Base-by-base conservation (phyloP, 2,797 vertebrate genomes). In the Hypotaenidia okinawae region DNA sequence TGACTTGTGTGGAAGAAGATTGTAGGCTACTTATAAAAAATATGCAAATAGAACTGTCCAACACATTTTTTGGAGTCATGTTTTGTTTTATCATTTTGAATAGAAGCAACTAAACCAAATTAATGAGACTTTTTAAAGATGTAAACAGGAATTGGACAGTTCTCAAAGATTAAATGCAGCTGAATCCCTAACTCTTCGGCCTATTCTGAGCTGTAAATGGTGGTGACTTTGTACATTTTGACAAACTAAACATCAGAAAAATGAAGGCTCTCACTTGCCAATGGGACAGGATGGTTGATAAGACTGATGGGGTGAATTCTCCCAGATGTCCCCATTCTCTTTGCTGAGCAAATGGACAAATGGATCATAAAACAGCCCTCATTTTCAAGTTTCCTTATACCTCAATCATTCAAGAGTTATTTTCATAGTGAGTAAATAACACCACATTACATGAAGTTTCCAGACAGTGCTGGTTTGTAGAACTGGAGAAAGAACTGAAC, bases 161-260 rank as follows among this genome's bases (percentile, higher is more conserved):
- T 87, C 82, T 91, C 64, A 87, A 89, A 94, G 75, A 75, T 91
- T 91, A 92, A 85, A 64, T 87, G 64, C 64, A 89, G 61, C 13
- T 80, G 32, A 92, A 75, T 87, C 41, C 11, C 72, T 58, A 77
- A 76, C 24, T 61, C 16, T 45, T 75, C 58, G 10, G 12, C 25
- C 30, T 87, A 47, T 90, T 66, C 52, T 52, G 30, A 77, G 52
- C 49, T 51, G 28, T 39, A n/a, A 74, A 24, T 2, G 1, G 55
- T n/a, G 6, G n/a, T 27, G 18, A 70, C 43, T 70, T 30, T 8
- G 4, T 37, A 84, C 7, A 28, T 58, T 69, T 52, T 7, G n/a
- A 79, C 24, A 49, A 77, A 55, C 16, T 21, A 55, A 78, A 25
- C 4, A 11, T 10, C 57, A 64, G 30, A 27, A 79, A 66, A 82